phyloP scores from a whole-genome alignment of 64 coral and sea anemone species.

The Trachythela sp. region DNA sequence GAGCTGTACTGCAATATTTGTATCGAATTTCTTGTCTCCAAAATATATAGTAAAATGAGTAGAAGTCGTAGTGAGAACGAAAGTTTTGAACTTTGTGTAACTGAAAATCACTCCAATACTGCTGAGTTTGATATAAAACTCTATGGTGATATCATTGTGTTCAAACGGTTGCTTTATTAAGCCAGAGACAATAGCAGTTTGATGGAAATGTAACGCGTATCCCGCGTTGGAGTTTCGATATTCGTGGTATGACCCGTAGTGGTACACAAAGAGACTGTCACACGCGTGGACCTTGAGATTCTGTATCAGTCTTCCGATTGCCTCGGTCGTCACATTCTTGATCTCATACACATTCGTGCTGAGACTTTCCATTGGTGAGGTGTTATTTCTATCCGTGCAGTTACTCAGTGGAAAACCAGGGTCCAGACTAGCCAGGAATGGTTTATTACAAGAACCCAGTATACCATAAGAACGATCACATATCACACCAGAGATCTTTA shows the following conservation, averaged over 20 bases:
- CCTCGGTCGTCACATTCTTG: conserved; percentile 42
- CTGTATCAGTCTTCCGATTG: conserved; percentile 22
- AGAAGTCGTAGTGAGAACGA: conserved; percentile 56
- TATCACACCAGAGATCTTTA: neutral
- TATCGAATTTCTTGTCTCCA: conserved; percentile 56
- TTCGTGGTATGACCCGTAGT: conserved; percentile 59
- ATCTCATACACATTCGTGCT: neutral
- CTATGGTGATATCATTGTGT: conserved; percentile 70
- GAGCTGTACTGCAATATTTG: conserved; percentile 66
- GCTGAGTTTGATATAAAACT: conserved; percentile 78
- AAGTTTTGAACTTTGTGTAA: conserved; percentile 64
- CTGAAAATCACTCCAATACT: conserved; percentile 73
- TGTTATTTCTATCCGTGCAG: neutral
- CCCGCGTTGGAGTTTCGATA: conserved; percentile 79
- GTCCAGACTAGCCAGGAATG: neutral
- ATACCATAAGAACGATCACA: conserved; percentile 37
- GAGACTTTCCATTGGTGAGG: too few species aligned
- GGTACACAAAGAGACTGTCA: conserved; percentile 76
- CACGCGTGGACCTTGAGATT: conserved; percentile 61
- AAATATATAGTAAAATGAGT: conserved; percentile 52
- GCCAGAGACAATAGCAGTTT: conserved; percentile 62
- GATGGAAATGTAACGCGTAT: conserved; percentile 74
- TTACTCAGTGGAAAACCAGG: neutral
- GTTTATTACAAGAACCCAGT: conserved; percentile 48
- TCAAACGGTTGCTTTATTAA: conserved; percentile 55